Evolutionary conservation across 1,140 invertebrate species (phyloP).

Genomic region (Aphidius gifuensis): DNA sequence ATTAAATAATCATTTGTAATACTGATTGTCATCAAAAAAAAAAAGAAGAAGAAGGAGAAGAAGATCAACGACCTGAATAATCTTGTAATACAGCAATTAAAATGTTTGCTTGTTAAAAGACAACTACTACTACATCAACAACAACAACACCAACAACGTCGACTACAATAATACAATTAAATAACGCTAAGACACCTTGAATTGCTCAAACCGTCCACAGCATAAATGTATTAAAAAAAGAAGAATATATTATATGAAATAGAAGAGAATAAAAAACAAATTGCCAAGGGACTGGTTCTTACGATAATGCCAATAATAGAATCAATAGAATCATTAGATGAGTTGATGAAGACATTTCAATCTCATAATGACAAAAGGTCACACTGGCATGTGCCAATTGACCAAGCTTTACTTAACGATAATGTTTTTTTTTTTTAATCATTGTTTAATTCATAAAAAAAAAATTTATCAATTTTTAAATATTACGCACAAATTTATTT

Average conservation of each 20-base stretch:
- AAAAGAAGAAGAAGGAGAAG: too few relatives aligned
- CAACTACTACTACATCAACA: too few relatives aligned
- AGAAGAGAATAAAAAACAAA: constrained; percentile 11
- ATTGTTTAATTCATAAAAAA: constrained; percentile 18
- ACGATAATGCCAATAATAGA: constrained; percentile 20
- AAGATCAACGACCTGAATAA: too few relatives aligned
- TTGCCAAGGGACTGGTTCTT: constrained; percentile 17
- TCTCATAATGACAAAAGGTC: constrained; percentile 21
- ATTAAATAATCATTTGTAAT: too few relatives aligned
- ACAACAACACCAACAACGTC: too few relatives aligned
- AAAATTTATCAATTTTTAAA: constrained; percentile 11
- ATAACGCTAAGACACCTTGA: constrained; percentile 20
- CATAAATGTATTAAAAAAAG: too few relatives aligned
- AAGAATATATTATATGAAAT: background rate
- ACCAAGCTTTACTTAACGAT: constrained; percentile 47
- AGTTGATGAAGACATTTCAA: constrained; percentile 20
- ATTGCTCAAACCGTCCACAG: constrained; percentile 22
- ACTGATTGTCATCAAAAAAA: too few relatives aligned
- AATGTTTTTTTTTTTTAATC: constrained; percentile 13
- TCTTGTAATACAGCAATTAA: too few relatives aligned
- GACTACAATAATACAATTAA: constrained; percentile 1
- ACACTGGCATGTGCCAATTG: constrained; percentile 18
- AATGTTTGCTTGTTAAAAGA: too few relatives aligned
- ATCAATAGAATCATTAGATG: constrained; percentile 19
- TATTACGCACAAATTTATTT: constrained; percentile 6